Evolutionary conservation across 92 coral and sea anemone species (phyloP), one percentile per base, ranked within the genome.

Genomic region (Palythoa grandis): DNA sequence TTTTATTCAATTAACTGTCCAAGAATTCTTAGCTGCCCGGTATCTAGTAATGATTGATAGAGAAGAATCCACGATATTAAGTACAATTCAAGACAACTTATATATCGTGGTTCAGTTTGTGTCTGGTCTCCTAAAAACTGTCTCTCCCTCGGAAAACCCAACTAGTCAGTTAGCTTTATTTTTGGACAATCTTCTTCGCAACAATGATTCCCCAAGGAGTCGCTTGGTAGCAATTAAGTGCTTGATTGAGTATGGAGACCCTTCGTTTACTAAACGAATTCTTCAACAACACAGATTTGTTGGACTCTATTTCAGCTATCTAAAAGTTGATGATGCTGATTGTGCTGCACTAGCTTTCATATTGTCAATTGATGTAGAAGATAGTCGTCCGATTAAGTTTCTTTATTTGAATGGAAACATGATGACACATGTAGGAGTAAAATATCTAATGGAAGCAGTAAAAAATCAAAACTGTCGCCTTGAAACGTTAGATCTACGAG

Each of bases 21-120:
- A 73, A 73, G 77, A 73, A 48, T 73, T 73, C 54, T 17, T 73
- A 73, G 77, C 53, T 19, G 77, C 77, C 39, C 77, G 54, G 10
- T 39, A 13, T 16, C 0, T 73, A 48, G 77, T 39, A 11, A 48
- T 15, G 23, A 22, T 0, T 4, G 13, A 40, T 38, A 68, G 20
- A 19, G 2, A 68, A 20, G n/a, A 11, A 29, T 29, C 35, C 3
- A 68, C 3, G 3, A 73, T 48, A 11, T 54, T 0, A 13, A 14
- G 14, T 38, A 48, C 23, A 39, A 73, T n/a, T 12, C 19, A 40
- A 39, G 15, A 40, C 6, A 6, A 73, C 2, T 73, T 40, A 48
- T 17, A 39, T 19, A 40, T 73, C 12, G 77, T 73, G 4, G 11
- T 73, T 17, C 77, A 73, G 35, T 73, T 73, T 48, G 77, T 73